phyloP scores from a whole-genome alignment of 2,888 invertebrate species.

The Drosophila atroscutellata region DNA sequence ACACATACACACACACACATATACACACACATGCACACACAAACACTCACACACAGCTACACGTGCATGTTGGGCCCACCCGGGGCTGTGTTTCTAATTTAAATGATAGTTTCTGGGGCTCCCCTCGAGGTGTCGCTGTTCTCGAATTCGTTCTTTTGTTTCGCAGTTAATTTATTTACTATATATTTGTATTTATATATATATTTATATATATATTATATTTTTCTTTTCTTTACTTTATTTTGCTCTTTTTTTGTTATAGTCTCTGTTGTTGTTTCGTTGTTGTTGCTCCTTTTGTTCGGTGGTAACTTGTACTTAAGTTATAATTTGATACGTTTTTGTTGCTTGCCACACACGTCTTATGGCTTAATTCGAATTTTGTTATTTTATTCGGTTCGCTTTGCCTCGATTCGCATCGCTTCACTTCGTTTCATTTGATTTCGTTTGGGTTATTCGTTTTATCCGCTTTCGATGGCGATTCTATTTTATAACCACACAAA shows the following conservation, averaged over 20 bases:
- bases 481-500: slow-evolving; percentile 63
- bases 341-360: slow-evolving; percentile 58
- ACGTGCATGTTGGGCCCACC: slow-evolving; percentile 7
- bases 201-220: slow-evolving; percentile 8
- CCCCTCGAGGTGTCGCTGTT: slow-evolving; percentile 32
- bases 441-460: slow-evolving; percentile 43
- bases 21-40: slow-evolving; percentile 2
- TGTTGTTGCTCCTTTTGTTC: slow-evolving; percentile 49
- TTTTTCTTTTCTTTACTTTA: slow-evolving; percentile 15
- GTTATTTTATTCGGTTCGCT: slow-evolving; percentile 34
- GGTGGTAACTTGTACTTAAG: slow-evolving; percentile 71
- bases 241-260: slow-evolving; percentile 14
- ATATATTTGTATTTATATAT: neutral
- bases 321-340: slow-evolving; percentile 73
- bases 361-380: slow-evolving; percentile 65
- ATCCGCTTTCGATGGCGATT: slow-evolving; percentile 50
- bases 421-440: slow-evolving; percentile 55
- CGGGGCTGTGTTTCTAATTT: slow-evolving; percentile 60
- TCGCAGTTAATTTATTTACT: slow-evolving; percentile 53
- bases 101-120: slow-evolving; percentile 61
- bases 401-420: slow-evolving; percentile 39
- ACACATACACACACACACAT: slow-evolving; percentile 5
- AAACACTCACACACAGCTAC: slow-evolving; percentile 15
- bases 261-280: slow-evolving; percentile 42
- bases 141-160: slow-evolving; percentile 51